These are phyloP conservation scores for Sebastes wilsoni DNA, from an alignment of 2,797 vertebrate genomes.

Conservation along the genomic window DNA sequence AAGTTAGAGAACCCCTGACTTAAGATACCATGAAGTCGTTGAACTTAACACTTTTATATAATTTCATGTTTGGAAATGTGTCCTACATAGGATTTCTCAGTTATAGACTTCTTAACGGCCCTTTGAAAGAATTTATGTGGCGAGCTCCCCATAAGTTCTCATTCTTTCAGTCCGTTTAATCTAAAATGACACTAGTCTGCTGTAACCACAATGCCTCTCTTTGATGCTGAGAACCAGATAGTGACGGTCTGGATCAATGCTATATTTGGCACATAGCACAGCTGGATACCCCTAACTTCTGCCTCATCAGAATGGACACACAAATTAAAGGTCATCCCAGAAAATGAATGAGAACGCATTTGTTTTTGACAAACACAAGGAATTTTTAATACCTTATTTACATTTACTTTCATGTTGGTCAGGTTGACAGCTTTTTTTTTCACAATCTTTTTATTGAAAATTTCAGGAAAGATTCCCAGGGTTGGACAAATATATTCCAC, in stretches of 20 bases:
- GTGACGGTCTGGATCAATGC: constrained; percentile 9
- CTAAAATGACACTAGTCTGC: constrained; percentile 28
- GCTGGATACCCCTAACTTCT: constrained; percentile 7
- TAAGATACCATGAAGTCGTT: not conserved
- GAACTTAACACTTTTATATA: not conserved
- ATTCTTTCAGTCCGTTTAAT: constrained; percentile 37
- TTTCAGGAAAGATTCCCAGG: not conserved
- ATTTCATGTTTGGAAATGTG: not conserved
- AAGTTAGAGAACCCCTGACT: too few relatives aligned
- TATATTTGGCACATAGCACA: constrained; percentile 34
- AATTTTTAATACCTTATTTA: not conserved
- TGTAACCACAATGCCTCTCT: constrained; percentile 16
- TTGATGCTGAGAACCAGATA: constrained; percentile 25
- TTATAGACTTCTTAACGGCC: not conserved
- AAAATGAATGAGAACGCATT: not conserved
- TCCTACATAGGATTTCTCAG: not conserved
- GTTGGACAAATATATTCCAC: not conserved
- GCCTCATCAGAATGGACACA: constrained; percentile 6
- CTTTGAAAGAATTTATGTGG: not conserved
- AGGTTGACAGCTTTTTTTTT: not conserved
- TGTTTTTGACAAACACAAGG: not conserved
- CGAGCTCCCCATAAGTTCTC: not conserved
- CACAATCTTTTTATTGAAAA: not conserved
- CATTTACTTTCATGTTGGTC: not conserved
- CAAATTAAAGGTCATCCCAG: constrained; percentile 9